phyloP scores from a whole-genome alignment of 2,797 vertebrate species.

The Hozukius guyotensis region DNA sequence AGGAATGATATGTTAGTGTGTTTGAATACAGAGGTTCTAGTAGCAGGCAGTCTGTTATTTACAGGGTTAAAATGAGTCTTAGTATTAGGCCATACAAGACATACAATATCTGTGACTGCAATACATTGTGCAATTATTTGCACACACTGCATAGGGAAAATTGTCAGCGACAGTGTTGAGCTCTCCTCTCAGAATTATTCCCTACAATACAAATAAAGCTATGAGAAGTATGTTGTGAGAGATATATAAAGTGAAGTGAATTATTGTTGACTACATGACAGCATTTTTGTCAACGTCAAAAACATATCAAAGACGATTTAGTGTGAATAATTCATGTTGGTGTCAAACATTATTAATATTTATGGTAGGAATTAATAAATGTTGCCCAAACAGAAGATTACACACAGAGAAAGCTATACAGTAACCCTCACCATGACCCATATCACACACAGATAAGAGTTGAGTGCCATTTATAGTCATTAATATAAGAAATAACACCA shows the following conservation, averaged over 20 bases:
- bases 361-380: background rate
- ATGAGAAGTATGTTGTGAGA: background rate
- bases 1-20: background rate
- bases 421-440: background rate
- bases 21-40: background rate
- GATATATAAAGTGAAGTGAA: background rate
- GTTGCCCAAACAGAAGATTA: slow-evolving; percentile 1
- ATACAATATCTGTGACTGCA: background rate
- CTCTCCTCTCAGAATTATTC: background rate
- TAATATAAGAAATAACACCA: slow-evolving; percentile 8
- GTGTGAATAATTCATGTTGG: background rate
- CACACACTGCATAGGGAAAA: background rate
- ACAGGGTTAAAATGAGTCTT: background rate
- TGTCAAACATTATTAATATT: background rate
- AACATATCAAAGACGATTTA: background rate
- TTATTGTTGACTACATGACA: background rate
- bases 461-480: background rate
- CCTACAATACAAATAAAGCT: background rate
- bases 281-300: background rate
- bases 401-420: background rate
- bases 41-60: background rate
- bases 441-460: background rate
- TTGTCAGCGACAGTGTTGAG: background rate
- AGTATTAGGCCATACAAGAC: background rate
- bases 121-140: slow-evolving; percentile 6